Conservation (phyloP, 1,140 invertebrate species). For the Watersipora subatra region DNA sequence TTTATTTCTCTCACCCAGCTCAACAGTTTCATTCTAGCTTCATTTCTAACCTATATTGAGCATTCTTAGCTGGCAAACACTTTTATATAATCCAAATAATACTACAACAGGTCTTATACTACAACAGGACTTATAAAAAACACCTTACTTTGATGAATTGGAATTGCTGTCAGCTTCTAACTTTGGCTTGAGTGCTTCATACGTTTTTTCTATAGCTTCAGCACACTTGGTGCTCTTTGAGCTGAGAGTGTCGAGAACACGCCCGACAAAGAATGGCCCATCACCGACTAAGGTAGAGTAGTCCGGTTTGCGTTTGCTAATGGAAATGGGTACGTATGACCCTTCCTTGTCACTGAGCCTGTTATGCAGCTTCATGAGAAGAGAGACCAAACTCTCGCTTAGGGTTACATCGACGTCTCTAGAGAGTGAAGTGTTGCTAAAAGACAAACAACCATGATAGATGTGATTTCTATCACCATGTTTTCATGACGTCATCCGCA, state of each 20-base stretch:
- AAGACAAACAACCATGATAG: too few relatives aligned
- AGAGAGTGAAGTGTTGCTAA: too few relatives aligned
- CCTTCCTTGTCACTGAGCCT: slow-evolving; percentile 69
- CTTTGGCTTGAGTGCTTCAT: slow-evolving; percentile 14
- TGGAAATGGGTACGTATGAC: slow-evolving; percentile 37
- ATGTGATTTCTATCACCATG: too few relatives aligned
- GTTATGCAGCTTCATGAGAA: slow-evolving; percentile 80
- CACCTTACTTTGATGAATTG: too few relatives aligned
- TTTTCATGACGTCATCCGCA: too few relatives aligned
- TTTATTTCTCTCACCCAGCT: too few relatives aligned
- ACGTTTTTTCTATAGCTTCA: slow-evolving; percentile 41
- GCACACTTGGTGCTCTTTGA: slow-evolving; percentile 46
- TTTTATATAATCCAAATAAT: too few relatives aligned
- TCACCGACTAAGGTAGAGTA: slow-evolving; percentile 58
- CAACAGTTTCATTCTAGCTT: too few relatives aligned
- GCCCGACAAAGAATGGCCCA: slow-evolving; percentile 69
- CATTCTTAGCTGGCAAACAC: too few relatives aligned
- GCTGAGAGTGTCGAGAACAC: slow-evolving; percentile 45
- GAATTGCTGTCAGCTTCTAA: neutral
- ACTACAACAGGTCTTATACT: too few relatives aligned
- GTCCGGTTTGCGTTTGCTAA: slow-evolving; percentile 6
- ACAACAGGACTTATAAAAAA: too few relatives aligned
- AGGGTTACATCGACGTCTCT: slow-evolving; percentile 16
- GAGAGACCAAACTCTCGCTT: slow-evolving; percentile 79
- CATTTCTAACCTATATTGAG: too few relatives aligned